Conservation (phyloP, 2,113 vertebrate species). For the Myotis davidii region DNA sequence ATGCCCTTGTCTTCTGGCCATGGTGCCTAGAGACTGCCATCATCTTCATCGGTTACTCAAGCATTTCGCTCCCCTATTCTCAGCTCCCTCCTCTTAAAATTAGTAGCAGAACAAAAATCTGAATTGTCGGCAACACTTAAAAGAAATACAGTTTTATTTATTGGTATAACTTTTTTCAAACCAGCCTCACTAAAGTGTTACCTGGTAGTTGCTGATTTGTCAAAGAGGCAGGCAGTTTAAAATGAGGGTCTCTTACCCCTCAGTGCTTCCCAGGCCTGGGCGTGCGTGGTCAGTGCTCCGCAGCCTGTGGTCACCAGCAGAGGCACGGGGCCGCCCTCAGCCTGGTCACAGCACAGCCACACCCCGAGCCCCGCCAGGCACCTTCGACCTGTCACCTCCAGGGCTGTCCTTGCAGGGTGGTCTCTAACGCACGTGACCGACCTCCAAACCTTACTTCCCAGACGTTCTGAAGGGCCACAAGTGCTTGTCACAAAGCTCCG, state of each 20-base stretch:
- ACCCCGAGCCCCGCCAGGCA: background rate
- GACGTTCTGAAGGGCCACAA: background rate
- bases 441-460: background rate
- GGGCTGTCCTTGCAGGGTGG: no score
- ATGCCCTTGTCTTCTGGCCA: no score
- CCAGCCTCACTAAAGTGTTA: background rate
- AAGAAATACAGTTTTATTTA: background rate
- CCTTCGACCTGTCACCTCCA: background rate
- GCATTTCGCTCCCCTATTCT: background rate
- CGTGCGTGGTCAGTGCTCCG: background rate
- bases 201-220: background rate
- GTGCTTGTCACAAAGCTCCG: accelerated
- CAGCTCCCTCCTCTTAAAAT: background rate
- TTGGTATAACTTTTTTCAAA: background rate
- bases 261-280: accelerated
- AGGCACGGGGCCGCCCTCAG: background rate
- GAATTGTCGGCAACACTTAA: background rate
- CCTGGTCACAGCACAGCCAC: accelerated
- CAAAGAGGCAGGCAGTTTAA: background rate
- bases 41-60: background rate
- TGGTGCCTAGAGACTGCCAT: no score
- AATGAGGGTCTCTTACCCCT: accelerated
- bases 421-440: background rate
- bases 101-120: background rate
- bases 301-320: background rate